Evolutionary conservation across 53 echinoderm and acorn worm genomes (phyloP).

Genomic region (Patiria pectinifera): DNA sequence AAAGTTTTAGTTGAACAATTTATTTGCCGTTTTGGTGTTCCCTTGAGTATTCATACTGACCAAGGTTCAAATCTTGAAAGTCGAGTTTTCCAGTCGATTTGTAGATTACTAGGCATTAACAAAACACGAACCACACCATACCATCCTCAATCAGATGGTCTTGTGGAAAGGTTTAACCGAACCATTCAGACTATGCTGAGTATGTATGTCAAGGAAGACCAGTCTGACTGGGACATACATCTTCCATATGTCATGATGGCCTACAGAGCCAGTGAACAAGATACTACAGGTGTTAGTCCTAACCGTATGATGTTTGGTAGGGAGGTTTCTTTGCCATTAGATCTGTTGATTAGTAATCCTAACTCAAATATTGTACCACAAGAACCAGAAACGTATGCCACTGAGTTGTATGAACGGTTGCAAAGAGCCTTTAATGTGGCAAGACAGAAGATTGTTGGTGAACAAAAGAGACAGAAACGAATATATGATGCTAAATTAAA

Average conservation of each 20-base stretch:
- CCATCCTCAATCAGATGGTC: slow-evolving; percentile 54
- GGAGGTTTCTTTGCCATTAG: slow-evolving; percentile 51
- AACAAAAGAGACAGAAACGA: slow-evolving; percentile 27
- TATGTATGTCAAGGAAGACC: slow-evolving; percentile 48
- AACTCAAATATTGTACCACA: background rate
- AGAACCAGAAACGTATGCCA: slow-evolving; percentile 24
- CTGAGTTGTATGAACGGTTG: background rate
- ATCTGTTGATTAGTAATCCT: slow-evolving; percentile 4
- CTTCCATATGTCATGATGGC: slow-evolving; percentile 56
- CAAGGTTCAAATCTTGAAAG: slow-evolving; percentile 67
- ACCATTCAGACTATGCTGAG: slow-evolving; percentile 58
- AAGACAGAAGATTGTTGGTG: background rate
- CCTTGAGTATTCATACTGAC: slow-evolving; percentile 58
- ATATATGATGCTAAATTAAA: slow-evolving; percentile 47
- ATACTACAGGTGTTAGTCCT: slow-evolving; percentile 48
- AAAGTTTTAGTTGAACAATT: slow-evolving; percentile 55
- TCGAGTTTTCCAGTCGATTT: slow-evolving; percentile 27
- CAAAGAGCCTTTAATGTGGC: slow-evolving; percentile 27
- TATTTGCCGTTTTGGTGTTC: slow-evolving; percentile 56
- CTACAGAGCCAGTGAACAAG: slow-evolving; percentile 56
- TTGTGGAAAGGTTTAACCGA: slow-evolving; percentile 51
- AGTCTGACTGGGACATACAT: slow-evolving; percentile 56
- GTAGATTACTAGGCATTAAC: slow-evolving; percentile 49
- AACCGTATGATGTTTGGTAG: slow-evolving; percentile 69
- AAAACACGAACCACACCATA: slow-evolving; percentile 55